Conservation (phyloP, 2,113 vertebrate genomes). For the Setophaga coronata region DNA sequence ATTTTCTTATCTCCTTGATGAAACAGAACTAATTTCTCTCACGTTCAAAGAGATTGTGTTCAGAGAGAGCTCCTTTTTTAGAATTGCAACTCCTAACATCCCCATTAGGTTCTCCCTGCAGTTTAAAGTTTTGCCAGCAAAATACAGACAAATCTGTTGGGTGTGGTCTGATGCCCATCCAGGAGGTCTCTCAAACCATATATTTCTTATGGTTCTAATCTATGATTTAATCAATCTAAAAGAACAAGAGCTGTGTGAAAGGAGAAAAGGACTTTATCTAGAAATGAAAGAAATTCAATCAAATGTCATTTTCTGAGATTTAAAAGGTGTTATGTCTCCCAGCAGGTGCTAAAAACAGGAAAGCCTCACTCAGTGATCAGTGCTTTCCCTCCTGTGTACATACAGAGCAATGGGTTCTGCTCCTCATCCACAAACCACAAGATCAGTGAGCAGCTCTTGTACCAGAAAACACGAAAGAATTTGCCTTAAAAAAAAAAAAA, state of each 20-base stretch:
- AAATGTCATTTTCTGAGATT: neutral
- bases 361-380: neutral
- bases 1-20: conserved; percentile 49
- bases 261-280: neutral
- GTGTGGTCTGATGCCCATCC: neutral
- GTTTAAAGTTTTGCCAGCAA: conserved; percentile 8
- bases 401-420: neutral
- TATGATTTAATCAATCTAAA: neutral
- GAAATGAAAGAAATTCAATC: neutral
- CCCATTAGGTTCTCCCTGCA: neutral
- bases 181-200: neutral
- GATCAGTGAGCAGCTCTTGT: neutral
- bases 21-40: conserved; percentile 29
- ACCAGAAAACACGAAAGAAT: neutral
- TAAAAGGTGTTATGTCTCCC: neutral
- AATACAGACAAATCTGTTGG: neutral
- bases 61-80: neutral
- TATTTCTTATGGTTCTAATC: neutral
- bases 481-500: neutral
- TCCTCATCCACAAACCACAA: neutral
- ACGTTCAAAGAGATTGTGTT: conserved; percentile 18
- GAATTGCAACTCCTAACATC: neutral
- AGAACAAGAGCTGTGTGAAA: neutral
- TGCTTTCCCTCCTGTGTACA: neutral
- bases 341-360: neutral